A percentile compares a stretch with the other conserved stretches of the same genome.
Conservation (phyloP, 2,888 invertebrate genomes). For the Thecophora atra region DNA sequence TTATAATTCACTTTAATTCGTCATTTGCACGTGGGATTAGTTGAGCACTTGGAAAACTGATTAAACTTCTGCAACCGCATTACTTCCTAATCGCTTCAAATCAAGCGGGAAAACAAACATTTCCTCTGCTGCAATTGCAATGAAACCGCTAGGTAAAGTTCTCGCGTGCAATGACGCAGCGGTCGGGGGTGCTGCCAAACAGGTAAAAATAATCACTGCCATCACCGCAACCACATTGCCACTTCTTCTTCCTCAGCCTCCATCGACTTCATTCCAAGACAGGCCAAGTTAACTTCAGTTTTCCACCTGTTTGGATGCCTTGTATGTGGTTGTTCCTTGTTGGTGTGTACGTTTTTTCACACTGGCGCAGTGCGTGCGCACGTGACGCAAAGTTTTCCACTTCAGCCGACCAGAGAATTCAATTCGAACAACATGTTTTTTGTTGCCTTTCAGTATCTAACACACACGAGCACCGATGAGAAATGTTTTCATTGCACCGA, state of each 20-base stretch:
- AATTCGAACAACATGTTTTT: slow-evolving; percentile 22
- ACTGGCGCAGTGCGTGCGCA: slow-evolving; percentile 39
- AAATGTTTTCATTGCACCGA: slow-evolving; percentile 51
- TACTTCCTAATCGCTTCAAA: slow-evolving; percentile 58
- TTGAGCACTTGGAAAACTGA: not conserved
- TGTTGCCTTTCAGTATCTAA: slow-evolving; percentile 4
- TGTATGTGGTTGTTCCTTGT: not conserved
- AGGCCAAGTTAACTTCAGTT: not conserved
- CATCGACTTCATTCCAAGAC: not conserved
- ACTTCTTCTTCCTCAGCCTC: not conserved
- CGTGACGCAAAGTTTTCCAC: slow-evolving; percentile 35
- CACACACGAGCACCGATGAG: slow-evolving; percentile 15
- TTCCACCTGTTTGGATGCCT: slow-evolving; percentile 26
- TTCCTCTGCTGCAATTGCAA: slow-evolving; percentile 6
- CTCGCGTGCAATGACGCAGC: slow-evolving; percentile 1
- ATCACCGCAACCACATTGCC: not conserved
- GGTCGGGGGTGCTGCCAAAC: slow-evolving; percentile 26
- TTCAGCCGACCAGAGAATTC: slow-evolving; percentile 13
- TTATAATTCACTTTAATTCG: not conserved
- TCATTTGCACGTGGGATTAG: not conserved
- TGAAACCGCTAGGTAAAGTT: not conserved
- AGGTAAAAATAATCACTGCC: slow-evolving; percentile 20
- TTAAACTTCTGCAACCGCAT: slow-evolving; percentile 35
- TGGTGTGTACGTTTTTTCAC: slow-evolving; percentile 40
- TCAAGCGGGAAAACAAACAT: slow-evolving; percentile 34